Evolutionary conservation across 2,888 invertebrate genomes (phyloP).

Genomic region (Dolichomitus sp.): DNA sequence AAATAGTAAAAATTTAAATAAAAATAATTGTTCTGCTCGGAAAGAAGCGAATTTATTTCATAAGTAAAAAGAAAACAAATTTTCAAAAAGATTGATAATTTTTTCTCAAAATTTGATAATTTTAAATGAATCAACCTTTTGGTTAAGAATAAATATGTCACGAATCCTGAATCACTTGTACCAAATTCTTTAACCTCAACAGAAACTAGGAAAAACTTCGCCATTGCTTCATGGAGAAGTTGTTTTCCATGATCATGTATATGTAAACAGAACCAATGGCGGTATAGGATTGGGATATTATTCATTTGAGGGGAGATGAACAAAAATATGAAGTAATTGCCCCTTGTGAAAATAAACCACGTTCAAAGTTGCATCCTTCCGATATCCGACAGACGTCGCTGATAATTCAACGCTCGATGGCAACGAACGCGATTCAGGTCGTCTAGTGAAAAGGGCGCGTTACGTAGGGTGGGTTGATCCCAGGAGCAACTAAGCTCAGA

Average conservation of each 20-base stretch:
- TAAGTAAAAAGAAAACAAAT: no score
- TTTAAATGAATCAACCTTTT: no score
- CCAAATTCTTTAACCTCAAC: not conserved
- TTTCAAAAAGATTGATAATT: no score
- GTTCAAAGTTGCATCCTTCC: slow-evolving; percentile 72
- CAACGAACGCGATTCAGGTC: slow-evolving; percentile 61
- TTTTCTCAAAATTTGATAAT: no score
- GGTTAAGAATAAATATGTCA: not conserved
- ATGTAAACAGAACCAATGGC: slow-evolving; percentile 47
- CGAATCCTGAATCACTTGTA: not conserved
- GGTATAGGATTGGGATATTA: slow-evolving; percentile 19
- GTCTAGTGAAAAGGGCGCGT: slow-evolving; percentile 53
- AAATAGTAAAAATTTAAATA: no score
- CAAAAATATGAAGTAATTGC: slow-evolving; percentile 23
- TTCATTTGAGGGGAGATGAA: slow-evolving; percentile 5
- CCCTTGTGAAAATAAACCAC: slow-evolving; percentile 49
- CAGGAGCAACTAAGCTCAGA: slow-evolving; percentile 64
- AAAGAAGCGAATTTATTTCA: no score
- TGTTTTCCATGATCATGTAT: slow-evolving; percentile 1
- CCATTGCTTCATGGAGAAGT: not conserved
- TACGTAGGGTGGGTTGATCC: slow-evolving; percentile 71
- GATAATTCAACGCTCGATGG: slow-evolving; percentile 75
- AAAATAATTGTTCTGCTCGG: no score
- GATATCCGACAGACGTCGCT: slow-evolving; percentile 74
- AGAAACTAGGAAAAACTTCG: not conserved